Base-by-base conservation (phyloP, 2,888 invertebrate species). In the Lycocerus yunnanus region DNA sequence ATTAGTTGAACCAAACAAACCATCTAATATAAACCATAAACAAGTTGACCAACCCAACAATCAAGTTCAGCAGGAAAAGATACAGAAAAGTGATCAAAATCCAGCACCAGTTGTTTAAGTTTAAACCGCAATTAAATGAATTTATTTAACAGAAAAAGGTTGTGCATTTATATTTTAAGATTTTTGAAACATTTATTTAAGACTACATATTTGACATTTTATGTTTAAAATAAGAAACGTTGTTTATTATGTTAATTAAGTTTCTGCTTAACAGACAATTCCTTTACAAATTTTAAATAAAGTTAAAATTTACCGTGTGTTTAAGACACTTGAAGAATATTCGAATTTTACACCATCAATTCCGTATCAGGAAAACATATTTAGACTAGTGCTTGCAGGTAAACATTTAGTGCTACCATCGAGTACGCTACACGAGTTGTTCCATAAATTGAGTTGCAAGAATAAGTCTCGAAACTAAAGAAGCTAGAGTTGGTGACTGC, bases 1-100 rank as follows among this genome's bases (percentile, higher is more conserved):
- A 27, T 11, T 13, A 13, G 13, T 13, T 4, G 27, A 27, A 27
- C 27, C 27, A 27, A 27, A 27, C 4, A 27, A 13, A 9, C 69
- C 77, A 72, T 77, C 75, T 27, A 58, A 61, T 69, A 73, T 79
- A 71, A 65, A 58, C 14, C 21, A 76, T 75, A 15, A 78, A 75
- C 74, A 60, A 10, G 14, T 65, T 21, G 24, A 65, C 2, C 18
- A 18, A 14, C 2, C 11, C 61, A 61, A 15, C 13, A 18, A 61
- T 13, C 6, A 18, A 18, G 5, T 18, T 61, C 16, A n/a, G 9
- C 11, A 13, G 15, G 61, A 61, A 15, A 61, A 61, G 9, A 18
- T 5, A 0, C 16, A 14, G 15, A 4, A 15, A 14, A 14, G 6
- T 1, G 59, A 59, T 1, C 14, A 61, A 61, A 15, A 61, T 18